A percentile compares a stretch with the other conserved stretches of the same genome.
Conservation (phyloP, 2,113 vertebrate species). For the Ochotona princeps region DNA sequence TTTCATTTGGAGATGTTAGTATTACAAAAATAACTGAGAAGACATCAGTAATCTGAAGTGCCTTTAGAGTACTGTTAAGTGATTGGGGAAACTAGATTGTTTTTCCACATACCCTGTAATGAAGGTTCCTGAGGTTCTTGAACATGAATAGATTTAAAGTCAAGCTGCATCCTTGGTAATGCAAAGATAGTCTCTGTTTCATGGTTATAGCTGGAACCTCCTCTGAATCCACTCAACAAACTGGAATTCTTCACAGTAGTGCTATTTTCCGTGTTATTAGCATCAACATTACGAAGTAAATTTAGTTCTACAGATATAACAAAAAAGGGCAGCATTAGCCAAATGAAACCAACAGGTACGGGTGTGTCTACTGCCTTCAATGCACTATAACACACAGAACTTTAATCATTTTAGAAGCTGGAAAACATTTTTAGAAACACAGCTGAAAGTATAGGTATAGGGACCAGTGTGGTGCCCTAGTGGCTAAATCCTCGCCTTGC, state of each 20-base stretch:
- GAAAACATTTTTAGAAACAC: constrained; percentile 11
- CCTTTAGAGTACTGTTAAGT: neutral
- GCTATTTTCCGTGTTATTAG: constrained; percentile 93
- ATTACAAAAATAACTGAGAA: constrained; percentile 22
- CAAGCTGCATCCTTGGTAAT: constrained; percentile 97
- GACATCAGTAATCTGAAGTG: neutral
- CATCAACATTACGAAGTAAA: constrained; percentile 95
- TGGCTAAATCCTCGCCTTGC: too few relatives aligned
- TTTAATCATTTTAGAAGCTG: neutral
- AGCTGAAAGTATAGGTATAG: neutral
- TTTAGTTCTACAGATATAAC: constrained; percentile 90
- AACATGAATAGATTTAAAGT: constrained; percentile 98
- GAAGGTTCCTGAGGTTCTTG: constrained; percentile 96
- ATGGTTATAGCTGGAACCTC: constrained; percentile 96
- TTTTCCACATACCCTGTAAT: constrained; percentile 88
- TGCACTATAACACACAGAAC: neutral
- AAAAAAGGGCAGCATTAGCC: neutral
- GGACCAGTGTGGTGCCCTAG: too few relatives aligned
- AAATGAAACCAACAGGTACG: neutral
- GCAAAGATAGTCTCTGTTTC: constrained; percentile 99
- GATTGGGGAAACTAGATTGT: neutral
- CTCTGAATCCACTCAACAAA: constrained; percentile 94
- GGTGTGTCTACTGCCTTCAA: neutral
- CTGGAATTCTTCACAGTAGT: constrained; percentile 93
- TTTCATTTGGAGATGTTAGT: constrained; percentile 17